Base-by-base conservation (phyloP, 2,888 invertebrate species). In the Desoria tigrina region DNA sequence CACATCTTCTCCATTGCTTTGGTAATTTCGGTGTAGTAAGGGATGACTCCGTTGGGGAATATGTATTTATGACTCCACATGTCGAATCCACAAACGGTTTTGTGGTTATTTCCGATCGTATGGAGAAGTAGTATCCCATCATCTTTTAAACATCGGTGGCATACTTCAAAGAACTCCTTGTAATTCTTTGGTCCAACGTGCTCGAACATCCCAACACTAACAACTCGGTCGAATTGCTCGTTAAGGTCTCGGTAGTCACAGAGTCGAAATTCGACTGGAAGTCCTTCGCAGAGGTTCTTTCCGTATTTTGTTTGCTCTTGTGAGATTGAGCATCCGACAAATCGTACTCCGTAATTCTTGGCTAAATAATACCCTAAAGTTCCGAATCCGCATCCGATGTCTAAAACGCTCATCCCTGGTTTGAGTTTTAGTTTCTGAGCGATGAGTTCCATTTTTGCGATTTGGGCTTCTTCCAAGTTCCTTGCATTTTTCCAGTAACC, bases 401-500 rank as follows among this genome's bases (percentile, higher is more conserved):
- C 72, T 11, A 69, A 49, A n/a, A 72, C 67, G 16, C 45, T 63
- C 69, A 72, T 69, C 45, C 72, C 72, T 9, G 72, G 72, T 28
- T 67, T 55, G 16, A 69, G 45, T 21, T 65, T 60, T 1, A 72
- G 56, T 37, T 72, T 72, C 32, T 56, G 42, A 2, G 55, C 69
- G 55, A 69, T 72, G 28, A 72, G 42, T 4, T 66, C 65, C 69
- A 72, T 68, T 42, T 69, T 72, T 26, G 65, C 51, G 14, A 42
- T 27, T 49, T 72, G 69, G 24, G 69, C 69, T 66, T 69, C 61
- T 23, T 65, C 65, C 26, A 74, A 58, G 24, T 67, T 66, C 16
- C 54, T 63, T 11, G 74, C 74, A 7, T 62, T 60, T 27, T 50
- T 63, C 74, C 74, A 74, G 62, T 74, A 74, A 4, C 71, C 74